Percentiles rank a stretch among this genome's conserved stretches.
These are phyloP conservation scores for Drepana arcuata DNA, from an alignment of 1,140 invertebrate genomes.

Conservation along the genomic window DNA sequence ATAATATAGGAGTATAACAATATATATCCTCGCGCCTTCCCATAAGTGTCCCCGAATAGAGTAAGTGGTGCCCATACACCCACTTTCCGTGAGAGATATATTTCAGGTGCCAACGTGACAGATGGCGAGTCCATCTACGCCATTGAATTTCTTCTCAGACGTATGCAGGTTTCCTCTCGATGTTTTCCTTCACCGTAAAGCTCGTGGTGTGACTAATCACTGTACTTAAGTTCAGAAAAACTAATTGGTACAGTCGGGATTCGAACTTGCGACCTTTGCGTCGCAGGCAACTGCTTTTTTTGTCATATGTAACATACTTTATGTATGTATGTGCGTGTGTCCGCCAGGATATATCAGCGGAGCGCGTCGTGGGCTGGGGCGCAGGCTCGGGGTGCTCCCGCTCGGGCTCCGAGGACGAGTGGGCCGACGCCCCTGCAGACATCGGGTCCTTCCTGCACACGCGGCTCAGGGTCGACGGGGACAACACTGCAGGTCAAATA, in stretches of 20 bases:
- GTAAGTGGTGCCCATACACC: no score
- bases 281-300: not conserved
- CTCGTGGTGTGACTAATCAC: not conserved
- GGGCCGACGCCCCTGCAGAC: slow-evolving; percentile 46
- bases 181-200: no score
- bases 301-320: no score
- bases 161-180: no score
- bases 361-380: slow-evolving; percentile 46
- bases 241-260: not conserved
- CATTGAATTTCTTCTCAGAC: no score
- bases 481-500: slow-evolving; percentile 73
- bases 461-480: slow-evolving; percentile 39
- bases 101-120: no score
- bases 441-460: slow-evolving; percentile 58
- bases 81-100: no score
- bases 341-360: slow-evolving; percentile 44
- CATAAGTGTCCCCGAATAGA: no score
- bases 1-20: no score
- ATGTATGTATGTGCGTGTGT: slow-evolving; percentile 2
- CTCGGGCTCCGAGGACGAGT: slow-evolving; percentile 70
- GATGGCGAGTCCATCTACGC: no score
- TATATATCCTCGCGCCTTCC: no score
- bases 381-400: slow-evolving; percentile 30
- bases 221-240: not conserved
- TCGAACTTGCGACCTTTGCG: not conserved